A percentile compares a stretch with the other conserved stretches of the same genome.
Conservation (phyloP, 2,797 vertebrate species). For the Silurus aristotelis region DNA sequence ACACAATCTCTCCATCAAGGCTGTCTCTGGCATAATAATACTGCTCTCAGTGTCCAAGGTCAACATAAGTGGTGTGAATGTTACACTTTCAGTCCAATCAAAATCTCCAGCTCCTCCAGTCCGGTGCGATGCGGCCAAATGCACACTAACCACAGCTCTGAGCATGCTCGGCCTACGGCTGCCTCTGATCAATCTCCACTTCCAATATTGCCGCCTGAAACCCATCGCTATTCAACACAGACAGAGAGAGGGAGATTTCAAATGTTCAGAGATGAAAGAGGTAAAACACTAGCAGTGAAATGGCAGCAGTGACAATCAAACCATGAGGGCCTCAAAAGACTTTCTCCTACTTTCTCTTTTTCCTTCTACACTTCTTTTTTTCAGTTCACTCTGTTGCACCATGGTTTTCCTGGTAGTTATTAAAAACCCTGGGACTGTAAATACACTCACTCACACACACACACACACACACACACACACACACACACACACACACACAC, state of each 20-base stretch:
- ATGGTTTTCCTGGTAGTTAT: conserved; percentile 46
- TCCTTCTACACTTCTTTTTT: conserved; percentile 5
- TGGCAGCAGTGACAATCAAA: conserved; percentile 45
- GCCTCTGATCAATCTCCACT: conserved; percentile 36
- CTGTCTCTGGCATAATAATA: conserved; percentile 38
- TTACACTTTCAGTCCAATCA: conserved; percentile 26
- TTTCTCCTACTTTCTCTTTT: conserved; percentile 18
- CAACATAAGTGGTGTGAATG: conserved; percentile 38
- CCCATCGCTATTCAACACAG: conserved; percentile 20
- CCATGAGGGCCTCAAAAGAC: conserved; percentile 36
- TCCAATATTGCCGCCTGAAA: conserved; percentile 10
- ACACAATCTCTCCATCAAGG: conserved; percentile 33
- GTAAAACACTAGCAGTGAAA: conserved; percentile 25
- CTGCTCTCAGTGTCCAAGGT: conserved; percentile 46
- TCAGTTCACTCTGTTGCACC: conserved; percentile 27
- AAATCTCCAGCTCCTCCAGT: conserved; percentile 35
- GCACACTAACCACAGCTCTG: conserved; percentile 22
- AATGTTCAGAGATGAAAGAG: conserved; percentile 26
- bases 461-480: conserved; percentile 21
- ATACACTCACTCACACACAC: conserved; percentile 28
- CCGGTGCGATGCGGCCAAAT: conserved; percentile 19
- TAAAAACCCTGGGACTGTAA: conserved; percentile 54
- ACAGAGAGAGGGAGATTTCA: conserved; percentile 16
- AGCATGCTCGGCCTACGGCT: conserved; percentile 1
- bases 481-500: conserved; percentile 1